Percentiles rank a stretch among this genome's conserved stretches.
Evolutionary conservation across 1,140 invertebrate species (phyloP).

Genomic region (Pinna nobilis): DNA sequence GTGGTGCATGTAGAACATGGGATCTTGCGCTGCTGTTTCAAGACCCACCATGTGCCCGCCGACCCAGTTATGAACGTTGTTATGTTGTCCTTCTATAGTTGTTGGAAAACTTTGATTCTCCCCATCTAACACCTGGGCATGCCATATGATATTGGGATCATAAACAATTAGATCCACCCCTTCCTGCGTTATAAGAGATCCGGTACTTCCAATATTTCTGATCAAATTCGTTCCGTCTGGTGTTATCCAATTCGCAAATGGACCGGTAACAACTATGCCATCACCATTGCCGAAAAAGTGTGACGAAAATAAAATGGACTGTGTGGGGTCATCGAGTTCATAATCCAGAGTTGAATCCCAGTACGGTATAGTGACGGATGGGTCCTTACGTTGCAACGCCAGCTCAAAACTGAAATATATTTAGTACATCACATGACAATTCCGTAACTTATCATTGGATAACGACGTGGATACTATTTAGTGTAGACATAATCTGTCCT

Average conservation of each 20-base stretch:
- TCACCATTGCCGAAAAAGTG: constrained; percentile 71
- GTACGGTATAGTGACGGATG: neutral
- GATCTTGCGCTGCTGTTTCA: constrained; percentile 38
- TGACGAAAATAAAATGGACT: constrained; percentile 21
- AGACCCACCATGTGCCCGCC: constrained; percentile 41
- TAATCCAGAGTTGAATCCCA: constrained; percentile 9
- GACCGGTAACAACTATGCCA: constrained; percentile 70
- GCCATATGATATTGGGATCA: neutral
- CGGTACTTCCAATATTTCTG: neutral
- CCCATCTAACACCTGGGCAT: neutral
- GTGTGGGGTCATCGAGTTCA: constrained; percentile 9
- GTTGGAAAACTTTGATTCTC: neutral
- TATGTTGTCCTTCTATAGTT: constrained; percentile 34
- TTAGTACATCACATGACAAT: too few species aligned
- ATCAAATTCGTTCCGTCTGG: neutral
- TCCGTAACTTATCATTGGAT: too few species aligned
- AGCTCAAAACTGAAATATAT: neutral
- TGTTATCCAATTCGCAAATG: constrained; percentile 46
- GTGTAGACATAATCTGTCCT: too few species aligned
- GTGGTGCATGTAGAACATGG: constrained; percentile 47
- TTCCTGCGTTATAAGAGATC: neutral
- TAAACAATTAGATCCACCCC: constrained; percentile 7
- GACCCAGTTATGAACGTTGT: constrained; percentile 41
- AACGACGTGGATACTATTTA: too few species aligned
- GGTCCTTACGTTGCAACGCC: neutral